Evolutionary conservation across 2,797 vertebrate genomes (phyloP).

Genomic region (Smutsia gigantea): DNA sequence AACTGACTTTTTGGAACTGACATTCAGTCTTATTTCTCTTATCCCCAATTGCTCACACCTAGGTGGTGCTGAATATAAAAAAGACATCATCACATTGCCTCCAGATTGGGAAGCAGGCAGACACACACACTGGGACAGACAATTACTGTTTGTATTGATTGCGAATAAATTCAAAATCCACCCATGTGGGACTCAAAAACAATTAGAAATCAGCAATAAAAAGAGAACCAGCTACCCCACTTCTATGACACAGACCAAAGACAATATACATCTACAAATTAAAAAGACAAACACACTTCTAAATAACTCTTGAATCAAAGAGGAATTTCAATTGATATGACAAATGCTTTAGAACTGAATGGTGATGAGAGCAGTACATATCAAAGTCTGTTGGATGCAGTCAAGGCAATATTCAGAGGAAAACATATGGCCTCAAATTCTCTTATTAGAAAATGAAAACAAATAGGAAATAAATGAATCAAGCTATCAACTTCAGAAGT

Average conservation of each 20-base stretch:
- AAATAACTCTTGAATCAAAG: slow-evolving; percentile 47
- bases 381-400: not conserved
- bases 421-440: slow-evolving; percentile 25
- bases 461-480: slow-evolving; percentile 61
- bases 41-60: slow-evolving; percentile 9
- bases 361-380: slow-evolving; percentile 10
- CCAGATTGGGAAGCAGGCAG: not conserved
- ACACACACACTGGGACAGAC: not conserved
- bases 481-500: slow-evolving; percentile 11
- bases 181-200: slow-evolving; percentile 5
- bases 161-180: slow-evolving; percentile 44
- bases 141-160: slow-evolving; percentile 33
- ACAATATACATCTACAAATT: slow-evolving; percentile 17
- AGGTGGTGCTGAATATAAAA: slow-evolving; percentile 39
- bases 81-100: slow-evolving; percentile 17
- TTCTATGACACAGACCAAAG: not conserved
- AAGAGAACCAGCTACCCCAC: not conserved
- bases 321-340: slow-evolving; percentile 55
- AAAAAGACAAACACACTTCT: slow-evolving; percentile 8
- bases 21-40: slow-evolving; percentile 31
- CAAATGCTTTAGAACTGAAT: slow-evolving; percentile 31
- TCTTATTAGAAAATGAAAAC: slow-evolving; percentile 60
- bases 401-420: slow-evolving; percentile 41
- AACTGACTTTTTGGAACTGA: slow-evolving; percentile 30
- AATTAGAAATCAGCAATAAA: slow-evolving; percentile 59